Base-by-base conservation (phyloP, 2,888 invertebrate genomes). In the Agrotis exclamationis region DNA sequence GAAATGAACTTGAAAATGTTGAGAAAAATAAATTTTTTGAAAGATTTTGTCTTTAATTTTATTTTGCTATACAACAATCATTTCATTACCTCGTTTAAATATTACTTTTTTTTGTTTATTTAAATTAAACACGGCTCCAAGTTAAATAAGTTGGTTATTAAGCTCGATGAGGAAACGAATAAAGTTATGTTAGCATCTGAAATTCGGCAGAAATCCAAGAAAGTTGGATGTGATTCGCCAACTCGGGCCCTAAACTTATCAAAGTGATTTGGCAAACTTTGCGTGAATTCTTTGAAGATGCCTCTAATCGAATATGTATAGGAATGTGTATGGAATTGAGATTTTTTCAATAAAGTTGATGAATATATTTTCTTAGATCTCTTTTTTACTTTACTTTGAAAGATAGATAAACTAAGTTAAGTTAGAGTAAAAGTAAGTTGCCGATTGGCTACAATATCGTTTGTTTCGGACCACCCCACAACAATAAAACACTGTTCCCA, bases 211-310 rank as follows among this genome's bases (percentile, higher is more conserved):
- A 84, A 88, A 86, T 93, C 94, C 95, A 95, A 92, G 88, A 91
- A 95, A 95, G 88, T 95, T 94, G 79, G 86, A 87, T 89, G 89
- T 90, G 91, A 92, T 92, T 91, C 86, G 87, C 88, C 90, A 88
- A 92, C 87, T 92, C 83, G 83, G 83, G 87, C 79, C 87, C 88
- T 89, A 88, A 92, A 94, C 90, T 93, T 93, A 89, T 90, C 91
- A 89, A 93, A 94, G 93, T 92, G 95, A 95, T 95, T 95, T 95
- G 94, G 94, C 91, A 93, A 93, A 94, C 90, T 93, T 90, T 83
- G 86, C 86, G 89, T 85, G 86, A 90, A 91, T 91, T 93, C 91
- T 90, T 91, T 91, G 88, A 88, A 86, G 87, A 90, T 88, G 86
- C 85, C 88, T 87, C 80, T 73, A 83, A 84, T 85, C 83, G 86